Percentiles rank a stretch among this genome's conserved stretches.
Evolutionary conservation across 2,797 vertebrate species (phyloP).

Genomic region (Percopsis omiscomaycus): DNA sequence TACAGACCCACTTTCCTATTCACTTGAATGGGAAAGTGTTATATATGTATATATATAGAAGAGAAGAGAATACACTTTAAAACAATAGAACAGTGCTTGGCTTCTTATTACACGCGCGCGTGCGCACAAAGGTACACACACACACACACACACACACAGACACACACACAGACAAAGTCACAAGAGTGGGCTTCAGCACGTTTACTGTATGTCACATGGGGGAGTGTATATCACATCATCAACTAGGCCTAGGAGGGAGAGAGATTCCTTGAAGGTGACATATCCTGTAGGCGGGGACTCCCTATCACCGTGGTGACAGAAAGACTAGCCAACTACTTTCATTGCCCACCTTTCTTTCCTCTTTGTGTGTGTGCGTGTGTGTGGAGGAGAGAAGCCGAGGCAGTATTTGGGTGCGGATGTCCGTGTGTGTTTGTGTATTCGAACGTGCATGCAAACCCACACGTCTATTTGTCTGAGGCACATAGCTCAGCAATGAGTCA

Average conservation of each 20-base stretch:
- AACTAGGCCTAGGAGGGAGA: constrained; percentile 37
- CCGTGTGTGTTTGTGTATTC: constrained; percentile 4
- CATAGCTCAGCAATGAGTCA: constrained; percentile 32
- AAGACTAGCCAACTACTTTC: constrained; percentile 64
- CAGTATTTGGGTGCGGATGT: constrained; percentile 15
- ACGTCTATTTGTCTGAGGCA: neutral
- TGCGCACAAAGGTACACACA: neutral
- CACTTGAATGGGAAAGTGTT: neutral
- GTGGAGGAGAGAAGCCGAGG: neutral
- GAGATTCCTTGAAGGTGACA: constrained; percentile 74
- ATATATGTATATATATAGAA: neutral
- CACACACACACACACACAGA: constrained; percentile 7
- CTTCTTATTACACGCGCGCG: neutral
- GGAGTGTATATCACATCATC: constrained; percentile 43
- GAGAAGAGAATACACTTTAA: neutral
- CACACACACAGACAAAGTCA: neutral
- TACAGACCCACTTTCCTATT: too few species aligned
- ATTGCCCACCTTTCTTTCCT: constrained; percentile 59
- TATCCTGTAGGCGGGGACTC: constrained; percentile 72
- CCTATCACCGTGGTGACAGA: constrained; percentile 67
- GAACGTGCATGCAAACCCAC: neutral
- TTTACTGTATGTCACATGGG: constrained; percentile 46
- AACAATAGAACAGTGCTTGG: neutral
- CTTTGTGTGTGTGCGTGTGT: constrained; percentile 24
- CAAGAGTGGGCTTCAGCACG: constrained; percentile 48